Evolutionary conservation across 2,113 vertebrate genomes (phyloP), one percentile per base, ranked within the genome.

Genomic region (Suncus etruscus): DNA sequence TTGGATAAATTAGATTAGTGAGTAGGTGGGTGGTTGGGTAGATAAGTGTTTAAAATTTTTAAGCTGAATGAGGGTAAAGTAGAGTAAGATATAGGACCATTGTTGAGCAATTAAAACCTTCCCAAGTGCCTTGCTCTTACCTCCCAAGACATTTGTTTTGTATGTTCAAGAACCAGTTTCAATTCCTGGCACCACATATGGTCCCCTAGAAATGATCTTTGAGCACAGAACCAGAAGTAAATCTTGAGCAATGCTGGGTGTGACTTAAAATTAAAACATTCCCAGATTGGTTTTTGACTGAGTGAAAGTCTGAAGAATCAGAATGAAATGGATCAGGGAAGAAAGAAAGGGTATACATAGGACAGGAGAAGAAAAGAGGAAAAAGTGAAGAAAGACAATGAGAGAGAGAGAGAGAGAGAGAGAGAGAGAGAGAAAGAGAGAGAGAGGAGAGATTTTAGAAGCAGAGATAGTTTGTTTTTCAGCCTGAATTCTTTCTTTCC

Each of bases 311-410:
- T 80, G 24, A 78, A 78, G 45, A 11, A 50, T 22, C 14, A 70
- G 18, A 51, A 8, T 51, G 3, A 18, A 45, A 9, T 6, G 2
- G 16, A 11, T 4, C n/a, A 22, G 20, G 2, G 1, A 8, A 16
- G 8, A 1, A 16, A 9, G 20, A 27, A 16, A 2, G 1, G 16
- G 6, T 14, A 6, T 3, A 39, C 3, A 39, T 3, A 39, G 39
- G 39, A 39, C 39, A 39, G 39, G 39, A 39, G 39, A 39, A 39
- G 39, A 39, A 39, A 39, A 39, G 39, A 39, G 39, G 39, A 39
- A 39, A 39, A 39, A 39, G 5, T 5, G 5, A 39, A 39, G 39
- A 39, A 39, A 39, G 39, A 39, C 39, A 39, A 39, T 39, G 2
- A 24, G 32, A 32, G 58, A 24, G 32, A 29, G 65, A 20, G 16